phyloP scores from a whole-genome alignment of 2,888 invertebrate species.

The Apotomis turbidana region DNA sequence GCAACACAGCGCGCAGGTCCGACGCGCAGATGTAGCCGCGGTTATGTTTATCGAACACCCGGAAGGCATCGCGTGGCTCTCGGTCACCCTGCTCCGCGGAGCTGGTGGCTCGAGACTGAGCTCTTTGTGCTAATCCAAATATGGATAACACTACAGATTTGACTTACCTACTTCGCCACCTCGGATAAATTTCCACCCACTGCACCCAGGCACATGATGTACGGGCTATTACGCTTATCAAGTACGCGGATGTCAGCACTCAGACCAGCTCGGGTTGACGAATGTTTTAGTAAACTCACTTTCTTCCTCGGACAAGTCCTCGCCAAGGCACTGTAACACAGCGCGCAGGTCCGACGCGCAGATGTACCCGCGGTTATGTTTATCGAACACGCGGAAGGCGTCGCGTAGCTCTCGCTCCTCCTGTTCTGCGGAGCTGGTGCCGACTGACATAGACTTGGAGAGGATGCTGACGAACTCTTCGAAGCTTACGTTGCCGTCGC shows the following conservation, averaged over 20 bases:
- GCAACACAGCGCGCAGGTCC: constrained; percentile 92
- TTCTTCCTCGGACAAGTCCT: constrained; percentile 95
- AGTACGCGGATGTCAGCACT: constrained; percentile 94
- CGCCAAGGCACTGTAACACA: constrained; percentile 94
- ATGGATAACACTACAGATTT: too few relatives aligned
- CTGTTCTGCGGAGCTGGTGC: constrained; percentile 88
- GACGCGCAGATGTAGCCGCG: constrained; percentile 96
- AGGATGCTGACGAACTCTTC: constrained; percentile 95
- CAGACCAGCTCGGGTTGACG: constrained; percentile 89
- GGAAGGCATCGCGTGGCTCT: constrained; percentile 92
- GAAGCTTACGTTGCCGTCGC: constrained; percentile 94
- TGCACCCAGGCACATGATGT: too few relatives aligned
- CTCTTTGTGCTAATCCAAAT: constrained; percentile 89
- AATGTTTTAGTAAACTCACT: constrained; percentile 75
- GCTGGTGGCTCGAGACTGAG: constrained; percentile 69
- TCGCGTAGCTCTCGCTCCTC: constrained; percentile 93
- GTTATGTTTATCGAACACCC: constrained; percentile 96
- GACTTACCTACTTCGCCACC: constrained; percentile 90
- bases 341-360: constrained; percentile 94
- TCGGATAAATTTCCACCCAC: constrained; percentile 94
- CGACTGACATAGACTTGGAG: constrained; percentile 88
- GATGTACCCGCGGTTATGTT: constrained; percentile 96
- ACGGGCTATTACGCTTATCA: constrained; percentile 96
- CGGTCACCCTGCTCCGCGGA: constrained; percentile 92
- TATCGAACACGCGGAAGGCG: constrained; percentile 95